phyloP scores from a whole-genome alignment of 2,113 vertebrate genomes.

The Silurus asotus region DNA sequence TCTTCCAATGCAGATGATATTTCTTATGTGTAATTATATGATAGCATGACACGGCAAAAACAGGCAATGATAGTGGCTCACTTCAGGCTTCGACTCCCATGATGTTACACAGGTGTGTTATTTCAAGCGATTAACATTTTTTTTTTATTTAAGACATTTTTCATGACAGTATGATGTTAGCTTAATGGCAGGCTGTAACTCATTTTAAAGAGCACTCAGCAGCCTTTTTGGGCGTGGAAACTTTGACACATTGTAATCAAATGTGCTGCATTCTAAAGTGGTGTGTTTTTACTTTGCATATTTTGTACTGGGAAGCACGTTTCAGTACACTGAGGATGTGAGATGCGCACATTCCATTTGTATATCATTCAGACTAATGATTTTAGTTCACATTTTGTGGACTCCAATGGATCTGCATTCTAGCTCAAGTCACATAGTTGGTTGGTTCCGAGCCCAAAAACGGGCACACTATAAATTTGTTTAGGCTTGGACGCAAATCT shows the following conservation, averaged over 20 bases:
- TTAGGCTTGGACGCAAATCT: background rate
- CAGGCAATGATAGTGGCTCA: background rate
- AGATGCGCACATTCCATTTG: background rate
- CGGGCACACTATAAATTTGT: no score
- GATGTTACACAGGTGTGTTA: constrained; percentile 20
- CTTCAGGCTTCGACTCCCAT: background rate
- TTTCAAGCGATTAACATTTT: constrained; percentile 30
- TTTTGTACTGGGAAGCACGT: background rate
- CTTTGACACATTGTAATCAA: constrained; percentile 14
- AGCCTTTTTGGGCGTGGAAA: background rate
- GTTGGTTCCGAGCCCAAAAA: background rate
- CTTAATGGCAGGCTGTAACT: constrained; percentile 34
- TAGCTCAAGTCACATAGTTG: background rate
- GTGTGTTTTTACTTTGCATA: background rate
- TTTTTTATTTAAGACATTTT: background rate
- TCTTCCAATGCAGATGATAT: constrained; percentile 47
- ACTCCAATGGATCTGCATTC: background rate
- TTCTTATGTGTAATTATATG: constrained; percentile 30
- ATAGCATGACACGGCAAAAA: constrained; percentile 9
- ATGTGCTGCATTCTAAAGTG: background rate
- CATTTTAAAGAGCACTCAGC: constrained; percentile 9
- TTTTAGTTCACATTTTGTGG: background rate
- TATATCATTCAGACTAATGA: background rate
- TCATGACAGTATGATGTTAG: constrained; percentile 35
- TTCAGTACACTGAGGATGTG: background rate